Evolutionary conservation across 2,888 invertebrate species (phyloP), one percentile per base, ranked within the genome.

Genomic region (Oegoconia quadripuncta): DNA sequence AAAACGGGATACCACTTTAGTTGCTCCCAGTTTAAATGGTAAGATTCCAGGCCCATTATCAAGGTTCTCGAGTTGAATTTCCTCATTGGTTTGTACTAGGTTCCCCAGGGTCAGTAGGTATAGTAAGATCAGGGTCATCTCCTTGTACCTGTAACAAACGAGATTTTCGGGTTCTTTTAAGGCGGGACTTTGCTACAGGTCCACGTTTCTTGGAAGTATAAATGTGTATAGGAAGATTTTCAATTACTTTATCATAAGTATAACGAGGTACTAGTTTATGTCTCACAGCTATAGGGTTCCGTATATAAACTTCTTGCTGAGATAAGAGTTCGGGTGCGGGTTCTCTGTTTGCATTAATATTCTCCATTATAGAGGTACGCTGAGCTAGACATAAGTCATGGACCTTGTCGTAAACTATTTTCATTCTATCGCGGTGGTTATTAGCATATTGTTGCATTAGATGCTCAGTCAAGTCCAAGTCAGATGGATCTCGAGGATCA

Each of bases 241-340:
- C 50, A 13, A 59, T 4, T 0, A 55, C 54, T 0, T 14, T 47
- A 17, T 57, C 56, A 0, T 47, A 48, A 0, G 51, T 56, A 16
- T 39, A 56, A 1, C 57, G 43, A 0, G 55, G 48, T 1, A 54
- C 52, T 16, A 52, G 3, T 29, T 57, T 57, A 31, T 53, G 49
- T 13, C 59, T 22, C 11, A 5, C 9, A 1, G 54, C 55, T 4
- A 37, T 8, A 1, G 55, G 55, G 20, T 55, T 53, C 2, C 18
- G 39, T 3, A 52, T 20, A 18, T 44, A 55, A 1, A 55, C 13
- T 8, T 46, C 43, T 25, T 55, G 51, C 0, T 53, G 13, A 1
- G 50, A 46, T 1, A 9, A 1, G 27, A 52, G 52, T 8, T 37
- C 33, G 1, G n/a, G n/a, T 30, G 48, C 52, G 0, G 48, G 44